A percentile compares a stretch with the other conserved stretches of the same genome.
Conservation (phyloP, 2,888 invertebrate genomes). For the Aleiodes leptofemur region DNA sequence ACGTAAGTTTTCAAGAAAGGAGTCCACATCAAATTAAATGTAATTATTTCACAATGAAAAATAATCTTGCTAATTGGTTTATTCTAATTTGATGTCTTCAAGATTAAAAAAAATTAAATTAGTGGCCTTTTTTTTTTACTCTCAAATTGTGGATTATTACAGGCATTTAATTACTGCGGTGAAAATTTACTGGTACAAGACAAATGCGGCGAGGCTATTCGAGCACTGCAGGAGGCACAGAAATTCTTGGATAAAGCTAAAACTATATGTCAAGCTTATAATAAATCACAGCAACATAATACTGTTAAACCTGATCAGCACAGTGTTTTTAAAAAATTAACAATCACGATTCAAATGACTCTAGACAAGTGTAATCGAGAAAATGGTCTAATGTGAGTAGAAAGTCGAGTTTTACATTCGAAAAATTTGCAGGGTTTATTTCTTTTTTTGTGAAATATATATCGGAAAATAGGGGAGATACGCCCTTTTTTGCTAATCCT, state of each 20-base stretch:
- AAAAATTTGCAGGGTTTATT: no score
- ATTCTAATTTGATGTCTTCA: no score
- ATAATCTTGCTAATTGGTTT: no score
- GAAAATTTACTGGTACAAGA: slow-evolving; percentile 79
- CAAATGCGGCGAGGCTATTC: slow-evolving; percentile 81
- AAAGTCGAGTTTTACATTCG: neutral
- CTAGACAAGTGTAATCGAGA: slow-evolving; percentile 81
- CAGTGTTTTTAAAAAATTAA: slow-evolving; percentile 79
- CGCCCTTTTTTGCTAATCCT: no score
- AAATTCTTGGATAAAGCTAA: slow-evolving; percentile 76
- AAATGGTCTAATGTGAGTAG: slow-evolving; percentile 80
- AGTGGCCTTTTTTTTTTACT: no score
- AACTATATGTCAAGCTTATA: slow-evolving; percentile 78
- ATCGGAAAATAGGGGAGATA: no score
- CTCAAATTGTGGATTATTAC: slow-evolving; percentile 42
- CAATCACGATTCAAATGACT: slow-evolving; percentile 78
- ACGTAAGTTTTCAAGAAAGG: slow-evolving; percentile 74
- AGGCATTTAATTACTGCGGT: slow-evolving; percentile 81
- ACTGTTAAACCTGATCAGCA: slow-evolving; percentile 79
- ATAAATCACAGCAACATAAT: slow-evolving; percentile 78
- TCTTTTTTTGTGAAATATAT: no score
- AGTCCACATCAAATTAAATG: neutral
- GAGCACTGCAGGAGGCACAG: slow-evolving; percentile 78
- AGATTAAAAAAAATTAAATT: no score
- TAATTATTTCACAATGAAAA: no score